Base-by-base conservation (phyloP, 2,888 invertebrate species). In the Coleophora flavipennella region DNA sequence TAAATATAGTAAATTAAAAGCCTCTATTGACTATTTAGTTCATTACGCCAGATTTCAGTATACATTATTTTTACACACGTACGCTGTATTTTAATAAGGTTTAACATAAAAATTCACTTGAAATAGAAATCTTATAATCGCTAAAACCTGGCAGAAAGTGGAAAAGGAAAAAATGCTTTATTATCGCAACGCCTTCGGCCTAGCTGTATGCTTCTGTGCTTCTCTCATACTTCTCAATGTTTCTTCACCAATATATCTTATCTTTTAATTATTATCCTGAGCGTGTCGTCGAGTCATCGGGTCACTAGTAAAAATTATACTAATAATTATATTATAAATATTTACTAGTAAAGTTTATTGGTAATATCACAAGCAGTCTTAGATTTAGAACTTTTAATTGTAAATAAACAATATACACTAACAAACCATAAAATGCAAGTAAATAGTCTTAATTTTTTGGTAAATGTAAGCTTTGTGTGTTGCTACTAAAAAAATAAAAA, bases 401-500 rank as follows among this genome's bases (percentile, higher is more conserved):
- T 67, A 55, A 42, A 55, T 57, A 56, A 49, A 68, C 64, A 75
- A 76, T 73, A 76, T 79, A 83, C 81, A 84, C 83, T 83, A 84
- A 84, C 83, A 83, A 81, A 56, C 83, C 84, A 84, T 81, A 63
- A n/a, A n/a, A 53, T 51, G 54, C 61, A 55, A n/a, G n/a, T n/a
- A n/a, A n/a, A n/a, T n/a, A n/a, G n/a, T n/a, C n/a, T n/a, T n/a
- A n/a, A n/a, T n/a, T n/a, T n/a, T n/a, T n/a, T n/a, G n/a, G 48
- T 55, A 53, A 53, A 49, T 62, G 48, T 62, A 57, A 65, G 83
- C 79, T 83, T 81, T 75, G 68, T 66, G 74, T 80, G 79, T 74
- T 60, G 76, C 73, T 67, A 59, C 25, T 27, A 42, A 38, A 38
- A 42, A 10, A 41, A 43, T 54, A 44, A 54, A 42, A 50, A 55